Evolutionary conservation across 2,113 vertebrate species (phyloP).

Genomic region (Ancistrus triradiatus): DNA sequence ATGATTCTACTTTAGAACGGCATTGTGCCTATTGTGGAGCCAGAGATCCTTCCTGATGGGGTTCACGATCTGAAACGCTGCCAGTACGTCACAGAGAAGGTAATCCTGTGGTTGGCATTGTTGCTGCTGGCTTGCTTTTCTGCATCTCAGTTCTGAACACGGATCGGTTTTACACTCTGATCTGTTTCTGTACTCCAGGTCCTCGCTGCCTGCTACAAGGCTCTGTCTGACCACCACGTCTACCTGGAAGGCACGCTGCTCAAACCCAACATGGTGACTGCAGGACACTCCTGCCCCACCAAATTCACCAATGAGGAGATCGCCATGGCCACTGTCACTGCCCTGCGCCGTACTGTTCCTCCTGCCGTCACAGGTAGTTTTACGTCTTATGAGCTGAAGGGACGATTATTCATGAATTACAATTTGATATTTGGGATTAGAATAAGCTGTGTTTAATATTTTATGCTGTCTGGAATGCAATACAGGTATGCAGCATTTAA

Average conservation of each 20-base stretch:
- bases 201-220: conserved; percentile 91
- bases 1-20: conserved; percentile 77
- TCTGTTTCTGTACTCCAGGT: conserved; percentile 66
- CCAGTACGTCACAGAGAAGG: conserved; percentile 96
- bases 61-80: conserved; percentile 93
- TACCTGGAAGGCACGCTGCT: conserved; percentile 95
- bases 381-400: no score
- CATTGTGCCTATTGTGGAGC: conserved; percentile 98
- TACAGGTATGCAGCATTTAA: no score
- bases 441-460: no score
- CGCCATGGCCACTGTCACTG: conserved; percentile 91
- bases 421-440: no score
- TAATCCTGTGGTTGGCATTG: conserved; percentile 40
- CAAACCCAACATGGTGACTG: conserved; percentile 98
- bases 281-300: conserved; percentile 86
- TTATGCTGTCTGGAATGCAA: no score
- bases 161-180: background rate
- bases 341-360: conserved; percentile 91
- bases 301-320: conserved; percentile 85
- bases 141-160: background rate
- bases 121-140: background rate
- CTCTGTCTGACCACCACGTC: conserved; percentile 91
- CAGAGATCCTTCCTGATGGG: conserved; percentile 93
- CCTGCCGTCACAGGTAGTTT: conserved; percentile 89
- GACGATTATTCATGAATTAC: no score